These are phyloP conservation scores for Lepeophtheirus nordmannii DNA, from an alignment of 2,888 invertebrate species.

Conservation along the genomic window DNA sequence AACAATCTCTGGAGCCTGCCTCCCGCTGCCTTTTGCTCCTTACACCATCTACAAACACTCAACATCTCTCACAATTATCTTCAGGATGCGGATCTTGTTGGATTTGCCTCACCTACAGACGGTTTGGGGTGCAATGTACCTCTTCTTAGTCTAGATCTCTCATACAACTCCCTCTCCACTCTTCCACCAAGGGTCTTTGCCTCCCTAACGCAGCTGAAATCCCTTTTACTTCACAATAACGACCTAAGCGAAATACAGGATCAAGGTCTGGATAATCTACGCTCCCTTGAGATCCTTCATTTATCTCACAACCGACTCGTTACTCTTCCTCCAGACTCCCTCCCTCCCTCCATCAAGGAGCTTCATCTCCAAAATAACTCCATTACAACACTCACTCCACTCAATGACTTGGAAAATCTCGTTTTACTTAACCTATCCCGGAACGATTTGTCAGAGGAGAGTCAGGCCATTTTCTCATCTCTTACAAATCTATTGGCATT, in stretches of 20 bases:
- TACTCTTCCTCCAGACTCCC: constrained; percentile 59
- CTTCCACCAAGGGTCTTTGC: constrained; percentile 55
- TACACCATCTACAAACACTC: constrained; percentile 47
- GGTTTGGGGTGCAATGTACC: constrained; percentile 30
- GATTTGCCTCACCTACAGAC: constrained; percentile 37
- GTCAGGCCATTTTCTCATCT: constrained; percentile 57
- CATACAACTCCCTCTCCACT: constrained; percentile 53
- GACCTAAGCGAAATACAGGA: constrained; percentile 55
- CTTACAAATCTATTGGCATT: constrained; percentile 55
- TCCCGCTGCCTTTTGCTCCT: constrained; percentile 51
- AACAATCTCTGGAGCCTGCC: constrained; percentile 68
- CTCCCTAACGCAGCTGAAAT: constrained; percentile 50
- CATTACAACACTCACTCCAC: constrained; percentile 55
- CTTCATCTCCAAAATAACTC: constrained; percentile 62
- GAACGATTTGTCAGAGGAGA: constrained; percentile 58
- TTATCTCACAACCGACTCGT: constrained; percentile 60
- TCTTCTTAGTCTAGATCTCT: constrained; percentile 46
- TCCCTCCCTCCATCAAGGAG: constrained; percentile 50
- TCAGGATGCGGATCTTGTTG: constrained; percentile 57
- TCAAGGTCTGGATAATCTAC: constrained; percentile 54
- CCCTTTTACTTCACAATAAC: constrained; percentile 58
- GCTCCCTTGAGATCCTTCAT: constrained; percentile 52
- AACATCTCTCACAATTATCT: constrained; percentile 61
- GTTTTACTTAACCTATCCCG: constrained; percentile 52
- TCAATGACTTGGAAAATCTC: constrained; percentile 55